phyloP scores from a whole-genome alignment of 2,113 vertebrate genomes.

The Poecile atricapillus region DNA sequence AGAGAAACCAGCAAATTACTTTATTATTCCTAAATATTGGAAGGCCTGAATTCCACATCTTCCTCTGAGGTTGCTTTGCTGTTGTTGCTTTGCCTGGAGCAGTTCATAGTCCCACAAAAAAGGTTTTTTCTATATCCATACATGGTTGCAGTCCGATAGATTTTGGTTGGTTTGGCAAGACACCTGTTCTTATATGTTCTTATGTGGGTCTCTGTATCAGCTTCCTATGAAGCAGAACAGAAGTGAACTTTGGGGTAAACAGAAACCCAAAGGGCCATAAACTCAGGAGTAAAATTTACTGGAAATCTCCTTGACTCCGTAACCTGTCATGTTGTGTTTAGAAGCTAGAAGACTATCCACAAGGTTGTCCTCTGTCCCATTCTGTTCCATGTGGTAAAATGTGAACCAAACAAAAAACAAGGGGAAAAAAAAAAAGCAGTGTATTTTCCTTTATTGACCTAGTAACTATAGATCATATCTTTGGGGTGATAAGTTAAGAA shows the following conservation, averaged over 20 bases:
- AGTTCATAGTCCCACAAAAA: background rate
- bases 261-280: background rate
- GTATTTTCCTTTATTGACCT: background rate
- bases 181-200: background rate
- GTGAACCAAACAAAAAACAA: background rate
- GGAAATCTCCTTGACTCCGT: background rate
- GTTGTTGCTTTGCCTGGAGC: background rate
- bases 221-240: background rate
- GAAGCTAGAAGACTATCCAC: background rate
- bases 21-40: background rate
- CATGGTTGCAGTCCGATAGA: background rate
- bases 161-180: background rate
- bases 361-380: background rate
- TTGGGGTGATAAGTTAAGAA: background rate
- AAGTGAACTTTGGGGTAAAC: background rate
- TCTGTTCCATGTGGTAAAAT: background rate
- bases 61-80: background rate
- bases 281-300: background rate
- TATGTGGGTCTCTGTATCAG: background rate
- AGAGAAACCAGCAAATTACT: background rate
- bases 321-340: background rate
- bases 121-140: background rate
- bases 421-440: rapidly evolving
- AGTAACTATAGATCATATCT: background rate
- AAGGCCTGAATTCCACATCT: background rate